Conservation (phyloP, 2,888 invertebrate species). For the Coenonympha glycerion region DNA sequence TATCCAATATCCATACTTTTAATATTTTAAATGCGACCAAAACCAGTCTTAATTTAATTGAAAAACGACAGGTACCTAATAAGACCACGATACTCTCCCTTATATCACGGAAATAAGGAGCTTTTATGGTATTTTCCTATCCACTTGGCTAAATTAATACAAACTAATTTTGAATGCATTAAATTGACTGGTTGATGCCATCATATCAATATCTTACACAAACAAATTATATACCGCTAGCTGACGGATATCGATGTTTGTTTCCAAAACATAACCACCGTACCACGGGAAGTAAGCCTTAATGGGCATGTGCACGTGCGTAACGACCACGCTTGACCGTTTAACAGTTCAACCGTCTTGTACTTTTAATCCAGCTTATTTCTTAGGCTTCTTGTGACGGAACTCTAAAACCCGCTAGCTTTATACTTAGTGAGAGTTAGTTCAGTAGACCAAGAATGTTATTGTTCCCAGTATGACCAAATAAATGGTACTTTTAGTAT, state of each 20-base stretch:
- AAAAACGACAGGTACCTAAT: no score
- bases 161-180: not conserved
- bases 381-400: constrained; percentile 10
- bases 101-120: no score
- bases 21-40: no score
- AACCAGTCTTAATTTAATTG: no score
- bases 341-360: constrained; percentile 8
- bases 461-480: no score
- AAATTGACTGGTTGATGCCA: not conserved
- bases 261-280: constrained; percentile 39
- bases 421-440: not conserved
- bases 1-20: no score
- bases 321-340: constrained; percentile 22
- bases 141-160: no score
- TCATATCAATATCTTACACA: not conserved
- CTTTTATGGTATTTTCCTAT: no score
- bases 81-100: no score
- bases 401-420: no score
- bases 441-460: not conserved
- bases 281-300: constrained; percentile 40
- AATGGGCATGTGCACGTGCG: constrained; percentile 38
- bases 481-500: no score
- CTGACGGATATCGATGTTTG: constrained; percentile 28
- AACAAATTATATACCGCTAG: constrained; percentile 19
- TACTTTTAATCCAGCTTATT: constrained; percentile 10